Evolutionary conservation across 37 sponge, comb jelly and placozoan genomes (phyloP).

Genomic region (Geodia barretti): DNA sequence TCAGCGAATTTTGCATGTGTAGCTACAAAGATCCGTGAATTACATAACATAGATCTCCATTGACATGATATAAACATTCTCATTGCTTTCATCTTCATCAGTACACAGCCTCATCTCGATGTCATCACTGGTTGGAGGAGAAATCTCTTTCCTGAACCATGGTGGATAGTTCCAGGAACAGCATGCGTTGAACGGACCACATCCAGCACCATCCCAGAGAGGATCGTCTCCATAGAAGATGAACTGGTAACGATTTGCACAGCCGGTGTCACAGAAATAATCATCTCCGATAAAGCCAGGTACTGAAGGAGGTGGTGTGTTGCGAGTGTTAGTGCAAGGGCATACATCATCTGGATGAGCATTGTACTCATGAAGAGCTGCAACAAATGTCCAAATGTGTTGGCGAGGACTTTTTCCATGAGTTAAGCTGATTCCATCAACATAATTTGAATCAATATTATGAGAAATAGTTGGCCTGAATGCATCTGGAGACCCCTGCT

Average conservation of each 20-base stretch:
- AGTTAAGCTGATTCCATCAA: conserved; percentile 43
- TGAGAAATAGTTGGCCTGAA: neutral
- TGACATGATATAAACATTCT: conserved; percentile 5
- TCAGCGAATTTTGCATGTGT: too few relatives aligned
- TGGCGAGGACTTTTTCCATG: conserved; percentile 26
- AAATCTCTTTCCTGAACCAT: conserved; percentile 26
- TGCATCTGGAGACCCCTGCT: conserved; percentile 22
- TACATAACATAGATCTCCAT: too few relatives aligned
- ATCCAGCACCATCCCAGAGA: conserved; percentile 43
- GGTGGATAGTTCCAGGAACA: conserved; percentile 29
- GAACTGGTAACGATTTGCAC: neutral
- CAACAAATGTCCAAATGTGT: conserved; percentile 50
- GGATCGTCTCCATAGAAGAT: conserved; percentile 37
- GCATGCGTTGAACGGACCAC: conserved; percentile 31
- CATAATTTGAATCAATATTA: conserved; percentile 16
- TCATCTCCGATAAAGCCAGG: neutral
- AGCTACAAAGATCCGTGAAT: too few relatives aligned
- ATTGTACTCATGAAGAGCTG: conserved; percentile 6
- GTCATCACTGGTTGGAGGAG: conserved; percentile 17
- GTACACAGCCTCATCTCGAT: conserved; percentile 43
- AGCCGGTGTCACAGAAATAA: conserved; percentile 44
- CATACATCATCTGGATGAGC: neutral
- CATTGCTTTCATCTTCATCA: neutral
- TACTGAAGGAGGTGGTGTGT: neutral
- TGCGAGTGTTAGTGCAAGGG: conserved; percentile 17